Evolutionary conservation across 2,113 vertebrate genomes (phyloP), one percentile per base, ranked within the genome.

Genomic region (Pelmatolapia mariae): DNA sequence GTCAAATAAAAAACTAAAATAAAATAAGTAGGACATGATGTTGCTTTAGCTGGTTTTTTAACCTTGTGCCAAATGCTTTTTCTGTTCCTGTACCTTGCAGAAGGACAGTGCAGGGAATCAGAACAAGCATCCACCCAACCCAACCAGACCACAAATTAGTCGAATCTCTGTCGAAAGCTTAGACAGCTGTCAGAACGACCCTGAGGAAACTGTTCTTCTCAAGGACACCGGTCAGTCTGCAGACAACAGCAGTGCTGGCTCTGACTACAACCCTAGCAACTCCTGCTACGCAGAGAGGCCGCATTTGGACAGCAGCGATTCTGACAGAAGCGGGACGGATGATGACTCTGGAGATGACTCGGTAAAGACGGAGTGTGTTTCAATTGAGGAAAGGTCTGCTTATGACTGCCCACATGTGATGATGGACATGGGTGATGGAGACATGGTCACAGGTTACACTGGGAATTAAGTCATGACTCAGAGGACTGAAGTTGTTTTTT

Each of bases 381-480:
- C 11, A 1, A 6, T 57, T 0, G 8, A 78, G 1, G 73, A 26
- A 19, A 50, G 54, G 15, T 38, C 82, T 0, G 1, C 15, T 1
- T 94, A 95, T 2, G 93, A 95, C 50, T 0, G 8, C 5, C 52
- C 6, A 1, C 87, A 90, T 0, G 2, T 36, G 11, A 6, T 5
- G 18, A 0, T 80, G 56, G 88, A 94, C 26, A 54, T 92, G 15
- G 94, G 92, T 2, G 53, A 43, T 6, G 87, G 91, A 38, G 89
- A 91, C 3, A 19, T 79, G 9, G 87, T n/a, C 8, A 12, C 3
- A 1, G 38, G 7, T 80, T 94, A 93, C 66, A 5, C 1, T 1
- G 2, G 10, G 24, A 40, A 31, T 5, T 85, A 26, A 40, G 9
- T 12, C 73, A n/a, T 12, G 26, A 33, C 12, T 8, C 43, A 1